Evolutionary conservation across 2,113 vertebrate species (phyloP), one percentile per base, ranked within the genome.

Genomic region (Sinocyclocheilus grahami): DNA sequence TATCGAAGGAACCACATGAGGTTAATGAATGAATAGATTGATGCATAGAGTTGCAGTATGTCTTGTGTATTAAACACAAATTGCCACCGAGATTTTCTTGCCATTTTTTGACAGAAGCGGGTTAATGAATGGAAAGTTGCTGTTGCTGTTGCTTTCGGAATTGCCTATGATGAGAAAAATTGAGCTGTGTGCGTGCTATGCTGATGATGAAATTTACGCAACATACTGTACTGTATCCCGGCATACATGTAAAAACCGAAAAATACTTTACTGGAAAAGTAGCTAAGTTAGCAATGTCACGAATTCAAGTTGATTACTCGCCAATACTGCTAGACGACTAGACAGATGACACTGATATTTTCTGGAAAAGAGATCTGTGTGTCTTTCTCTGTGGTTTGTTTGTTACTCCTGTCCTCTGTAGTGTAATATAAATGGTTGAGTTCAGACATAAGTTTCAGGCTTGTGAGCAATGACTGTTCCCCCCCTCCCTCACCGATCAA

Each of bases 91-190:
- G 55, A 80, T 42, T 80, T 46, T 80, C 58, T 12, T 60, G 55
- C 39, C 33, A 33, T 81, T 83, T 22, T 77, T 55, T 39, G 83
- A 84, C 30, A 76, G 13, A 58, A 84, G 20, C 3, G 72, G 86
- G 87, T 81, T 85, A 90, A 88, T 90, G 87, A 87, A 87, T 88
- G 77, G 74, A 87, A 87, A 90, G 60, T 48, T 82, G 72, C 71
- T 83, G 60, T 48, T 82, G 72, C 71, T 83, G 46, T 67, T 55
- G 63, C 53, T 74, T 30, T 78, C 53, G n/a, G 1, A 53, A 53
- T 53, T 53, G 51, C 51, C 13, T 53, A 16, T 53, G 51, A 53
- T 53, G 14, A 53, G 14, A 53, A 53, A 53, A 53, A 53, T 53
- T 1, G 0, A 53, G 14, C 51, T 53, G 10, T 46, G 10, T 46